Percentiles rank a stretch among this genome's conserved stretches.
These are phyloP conservation scores for Enteromius fasciolatus DNA, from an alignment of 2,797 vertebrate genomes.

Conservation along the genomic window DNA sequence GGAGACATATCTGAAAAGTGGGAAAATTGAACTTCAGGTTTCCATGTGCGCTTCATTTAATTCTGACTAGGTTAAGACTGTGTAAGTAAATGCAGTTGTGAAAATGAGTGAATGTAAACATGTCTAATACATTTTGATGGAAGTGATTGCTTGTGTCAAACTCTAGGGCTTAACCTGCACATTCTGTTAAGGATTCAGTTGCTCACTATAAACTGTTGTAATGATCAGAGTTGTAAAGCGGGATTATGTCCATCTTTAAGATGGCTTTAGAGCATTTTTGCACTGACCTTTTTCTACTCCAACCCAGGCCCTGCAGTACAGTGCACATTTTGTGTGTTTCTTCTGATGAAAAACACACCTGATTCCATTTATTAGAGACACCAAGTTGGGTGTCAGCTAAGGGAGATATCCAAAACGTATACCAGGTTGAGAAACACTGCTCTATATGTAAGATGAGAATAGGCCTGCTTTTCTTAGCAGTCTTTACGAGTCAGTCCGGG, in stretches of 20 bases:
- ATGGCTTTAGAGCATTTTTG: slow-evolving; percentile 23
- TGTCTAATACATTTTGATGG: not conserved
- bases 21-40: not conserved
- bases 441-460: not conserved
- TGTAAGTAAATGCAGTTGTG: not conserved
- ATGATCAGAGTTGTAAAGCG: slow-evolving; percentile 19
- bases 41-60: not conserved
- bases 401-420: not conserved
- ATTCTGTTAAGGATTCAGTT: not conserved
- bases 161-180: not conserved
- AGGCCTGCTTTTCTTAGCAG: slow-evolving; percentile 15
- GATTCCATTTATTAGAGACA: not conserved
- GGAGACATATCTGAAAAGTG: not conserved
- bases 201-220: slow-evolving; percentile 12
- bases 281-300: slow-evolving; percentile 2
- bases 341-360: not conserved
- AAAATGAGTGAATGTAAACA: not conserved
- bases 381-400: not conserved
- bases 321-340: not conserved
- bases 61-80: not conserved
- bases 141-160: not conserved
- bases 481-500: slow-evolving; percentile 12
- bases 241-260: slow-evolving; percentile 34
- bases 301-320: not conserved
- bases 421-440: not conserved